Percentiles rank a stretch among this genome's conserved stretches.
Evolutionary conservation across 2,797 vertebrate species (phyloP).

Genomic region (Notoglanidium macrostoma): DNA sequence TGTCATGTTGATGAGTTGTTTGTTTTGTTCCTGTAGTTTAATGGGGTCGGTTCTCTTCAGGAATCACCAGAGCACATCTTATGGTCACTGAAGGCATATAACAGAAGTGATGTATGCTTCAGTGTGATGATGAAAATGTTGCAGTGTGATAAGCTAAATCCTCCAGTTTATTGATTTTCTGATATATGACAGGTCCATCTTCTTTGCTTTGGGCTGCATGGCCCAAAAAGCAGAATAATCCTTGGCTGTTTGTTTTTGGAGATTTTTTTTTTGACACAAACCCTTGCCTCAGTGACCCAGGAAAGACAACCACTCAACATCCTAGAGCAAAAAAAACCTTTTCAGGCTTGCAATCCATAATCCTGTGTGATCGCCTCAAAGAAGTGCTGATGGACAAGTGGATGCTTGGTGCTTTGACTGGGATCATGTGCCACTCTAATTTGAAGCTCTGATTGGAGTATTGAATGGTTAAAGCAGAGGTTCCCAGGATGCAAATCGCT

Average conservation of each 20-base stretch:
- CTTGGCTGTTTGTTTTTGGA: constrained; percentile 10
- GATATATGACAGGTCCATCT: constrained; percentile 22
- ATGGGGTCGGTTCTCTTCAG: constrained; percentile 52
- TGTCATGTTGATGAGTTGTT: constrained; percentile 54
- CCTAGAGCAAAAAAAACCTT: constrained; percentile 19
- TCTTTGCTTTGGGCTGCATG: constrained; percentile 21
- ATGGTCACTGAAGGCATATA: constrained; percentile 41
- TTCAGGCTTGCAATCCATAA: constrained; percentile 33
- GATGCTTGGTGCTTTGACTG: constrained; percentile 39
- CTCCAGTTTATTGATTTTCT: constrained; percentile 45
- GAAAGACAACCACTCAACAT: constrained; percentile 48
- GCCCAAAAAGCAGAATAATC: constrained; percentile 32
- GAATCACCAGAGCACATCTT: constrained; percentile 43
- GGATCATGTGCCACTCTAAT: constrained; percentile 51
- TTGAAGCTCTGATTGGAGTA: constrained; percentile 56
- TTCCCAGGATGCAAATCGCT: constrained; percentile 59
- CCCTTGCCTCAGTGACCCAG: constrained; percentile 28
- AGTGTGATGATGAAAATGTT: constrained; percentile 36
- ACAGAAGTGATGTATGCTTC: constrained; percentile 33
- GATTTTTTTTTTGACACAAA: constrained; percentile 24
- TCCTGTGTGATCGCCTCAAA: constrained; percentile 50
- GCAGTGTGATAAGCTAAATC: constrained; percentile 32
- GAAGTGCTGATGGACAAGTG: constrained; percentile 62
- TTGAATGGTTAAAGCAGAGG: constrained; percentile 55
- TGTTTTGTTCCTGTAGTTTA: constrained; percentile 53